Conservation (phyloP, 1,140 invertebrate species). For the Scaptodrosophila lebanonensis region DNA sequence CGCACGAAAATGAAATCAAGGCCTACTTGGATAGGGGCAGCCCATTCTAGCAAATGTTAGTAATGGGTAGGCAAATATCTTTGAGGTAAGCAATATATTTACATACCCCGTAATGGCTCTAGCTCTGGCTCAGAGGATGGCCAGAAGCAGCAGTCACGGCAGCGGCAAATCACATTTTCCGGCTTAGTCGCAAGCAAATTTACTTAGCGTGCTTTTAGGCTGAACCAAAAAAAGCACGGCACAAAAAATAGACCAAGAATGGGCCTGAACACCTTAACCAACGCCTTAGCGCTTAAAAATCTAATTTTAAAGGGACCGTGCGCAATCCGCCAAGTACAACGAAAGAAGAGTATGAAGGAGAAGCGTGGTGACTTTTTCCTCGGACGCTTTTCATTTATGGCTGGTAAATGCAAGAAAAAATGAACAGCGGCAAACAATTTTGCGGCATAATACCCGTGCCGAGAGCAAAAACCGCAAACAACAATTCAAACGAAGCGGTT, state of each 20-base stretch:
- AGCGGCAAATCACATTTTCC: constrained; percentile 51
- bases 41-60: constrained; percentile 7
- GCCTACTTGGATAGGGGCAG: constrained; percentile 9
- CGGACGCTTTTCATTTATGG: too few relatives aligned
- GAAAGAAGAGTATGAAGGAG: too few relatives aligned
- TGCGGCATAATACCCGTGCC: too few relatives aligned
- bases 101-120: constrained; percentile 2
- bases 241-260: constrained; percentile 7
- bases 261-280: not conserved
- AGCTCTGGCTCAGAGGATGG: too few relatives aligned
- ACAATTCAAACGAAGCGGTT: too few relatives aligned
- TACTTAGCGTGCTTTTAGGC: constrained; percentile 53
- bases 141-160: constrained; percentile 6
- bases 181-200: constrained; percentile 58
- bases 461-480: too few relatives aligned
- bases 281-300: too few relatives aligned
- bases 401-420: too few relatives aligned
- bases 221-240: constrained; percentile 6
- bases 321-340: too few relatives aligned
- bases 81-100: constrained; percentile 16
- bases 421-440: too few relatives aligned
- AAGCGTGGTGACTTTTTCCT: too few relatives aligned
- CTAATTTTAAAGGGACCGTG: constrained; percentile 34
- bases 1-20: constrained; percentile 44
- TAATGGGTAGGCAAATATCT: constrained; percentile 8